Percentiles rank a stretch among this genome's conserved stretches.
Conservation (phyloP, 2,797 vertebrate species). For the Melanotaenia maccullochi region DNA sequence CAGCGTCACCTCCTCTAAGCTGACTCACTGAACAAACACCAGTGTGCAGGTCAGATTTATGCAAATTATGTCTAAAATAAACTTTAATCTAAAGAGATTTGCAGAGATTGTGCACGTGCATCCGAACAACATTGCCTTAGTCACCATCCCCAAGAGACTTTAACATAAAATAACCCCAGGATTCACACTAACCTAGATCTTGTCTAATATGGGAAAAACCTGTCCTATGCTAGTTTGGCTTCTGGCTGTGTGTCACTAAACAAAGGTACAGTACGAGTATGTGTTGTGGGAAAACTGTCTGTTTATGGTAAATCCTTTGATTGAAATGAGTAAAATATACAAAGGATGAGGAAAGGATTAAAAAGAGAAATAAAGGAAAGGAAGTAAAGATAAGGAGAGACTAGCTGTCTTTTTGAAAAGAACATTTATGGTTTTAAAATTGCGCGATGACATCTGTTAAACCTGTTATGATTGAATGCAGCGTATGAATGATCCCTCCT, state of each 20-base stretch:
- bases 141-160: conserved; percentile 34
- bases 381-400: neutral
- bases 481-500: too few relatives aligned
- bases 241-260: conserved; percentile 45
- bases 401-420: neutral
- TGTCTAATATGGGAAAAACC: conserved; percentile 39
- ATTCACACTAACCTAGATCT: conserved; percentile 61
- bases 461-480: too few relatives aligned
- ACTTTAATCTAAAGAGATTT: conserved; percentile 41
- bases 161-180: conserved; percentile 38
- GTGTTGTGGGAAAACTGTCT: neutral
- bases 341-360: neutral
- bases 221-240: conserved; percentile 31
- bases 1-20: conserved; percentile 67
- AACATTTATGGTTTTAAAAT: neutral
- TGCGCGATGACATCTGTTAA: neutral
- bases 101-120: conserved; percentile 19
- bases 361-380: neutral
- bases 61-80: conserved; percentile 42
- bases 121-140: conserved; percentile 15
- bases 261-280: neutral
- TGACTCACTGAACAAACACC: conserved; percentile 70
- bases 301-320: neutral
- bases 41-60: conserved; percentile 48
- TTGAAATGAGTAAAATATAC: neutral